Evolutionary conservation across 2,797 vertebrate species (phyloP).

Genomic region (Varecia variegata): DNA sequence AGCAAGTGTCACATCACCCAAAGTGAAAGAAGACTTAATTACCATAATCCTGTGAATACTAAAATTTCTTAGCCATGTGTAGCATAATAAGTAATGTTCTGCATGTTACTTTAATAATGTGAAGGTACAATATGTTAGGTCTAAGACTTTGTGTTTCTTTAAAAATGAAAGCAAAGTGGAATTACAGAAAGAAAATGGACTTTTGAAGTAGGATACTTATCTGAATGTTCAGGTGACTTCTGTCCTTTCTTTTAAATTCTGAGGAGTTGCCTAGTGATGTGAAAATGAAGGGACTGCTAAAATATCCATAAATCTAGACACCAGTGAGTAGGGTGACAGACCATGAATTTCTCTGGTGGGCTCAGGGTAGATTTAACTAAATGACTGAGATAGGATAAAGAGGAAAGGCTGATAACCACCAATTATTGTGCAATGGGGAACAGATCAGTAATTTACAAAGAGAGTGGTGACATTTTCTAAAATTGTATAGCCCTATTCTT

Average conservation of each 20-base stretch:
- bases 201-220: neutral
- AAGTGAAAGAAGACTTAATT: slow-evolving; percentile 89
- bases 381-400: slow-evolving; percentile 42
- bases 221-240: neutral
- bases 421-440: slow-evolving; percentile 47
- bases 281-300: neutral
- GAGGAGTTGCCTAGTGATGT: neutral
- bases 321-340: neutral
- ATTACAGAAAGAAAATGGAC: neutral
- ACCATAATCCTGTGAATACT: slow-evolving; percentile 88
- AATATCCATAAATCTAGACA: slow-evolving; percentile 45
- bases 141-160: slow-evolving; percentile 38
- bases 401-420: slow-evolving; percentile 42
- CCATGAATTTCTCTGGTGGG: slow-evolving; percentile 59
- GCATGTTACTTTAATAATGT: slow-evolving; percentile 81
- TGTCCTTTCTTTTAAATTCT: slow-evolving; percentile 18
- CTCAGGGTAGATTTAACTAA: slow-evolving; percentile 43
- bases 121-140: slow-evolving; percentile 73
- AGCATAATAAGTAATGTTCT: slow-evolving; percentile 87
- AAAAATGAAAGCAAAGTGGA: slow-evolving; percentile 52
- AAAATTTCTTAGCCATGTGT: slow-evolving; percentile 85
- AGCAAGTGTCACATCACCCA: slow-evolving; percentile 89
- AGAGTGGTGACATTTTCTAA: slow-evolving; percentile 54
- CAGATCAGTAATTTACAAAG: slow-evolving; percentile 42
- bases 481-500: slow-evolving; percentile 45